Evolutionary conservation across 2,888 invertebrate genomes (phyloP).

Genomic region (Microctonus aethiopoides): DNA sequence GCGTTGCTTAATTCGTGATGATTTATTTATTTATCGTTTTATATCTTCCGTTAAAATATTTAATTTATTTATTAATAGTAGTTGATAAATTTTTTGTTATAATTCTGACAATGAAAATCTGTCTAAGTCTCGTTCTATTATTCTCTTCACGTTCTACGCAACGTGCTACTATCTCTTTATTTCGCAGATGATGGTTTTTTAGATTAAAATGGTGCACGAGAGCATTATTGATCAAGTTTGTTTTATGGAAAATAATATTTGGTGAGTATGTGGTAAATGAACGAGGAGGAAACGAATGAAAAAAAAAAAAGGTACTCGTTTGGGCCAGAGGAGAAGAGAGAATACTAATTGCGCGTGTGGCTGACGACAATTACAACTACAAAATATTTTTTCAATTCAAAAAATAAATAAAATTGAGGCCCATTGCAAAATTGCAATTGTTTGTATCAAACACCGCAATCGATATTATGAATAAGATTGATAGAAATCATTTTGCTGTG

Average conservation of each 20-base stretch:
- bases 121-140: neutral
- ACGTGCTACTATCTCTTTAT: constrained; percentile 56
- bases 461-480: neutral
- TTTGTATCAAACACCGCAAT: neutral
- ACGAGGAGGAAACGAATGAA: constrained; percentile 40
- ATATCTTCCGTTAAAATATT: neutral
- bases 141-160: constrained; percentile 44
- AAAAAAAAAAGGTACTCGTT: constrained; percentile 15
- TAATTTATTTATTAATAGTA: no score
- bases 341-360: constrained; percentile 4
- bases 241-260: neutral
- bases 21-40: neutral
- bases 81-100: no score
- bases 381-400: neutral
- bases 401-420: neutral
- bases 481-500: neutral
- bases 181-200: constrained; percentile 30
- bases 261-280: constrained; percentile 42
- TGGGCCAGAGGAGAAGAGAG: constrained; percentile 19
- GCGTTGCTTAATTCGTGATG: constrained; percentile 39
- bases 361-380: neutral
- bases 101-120: no score
- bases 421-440: neutral
- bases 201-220: constrained; percentile 20
- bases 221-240: neutral